Evolutionary conservation across 2,113 vertebrate species (phyloP), one percentile per base, ranked within the genome.

Genomic region (Notarius lentiginosus): DNA sequence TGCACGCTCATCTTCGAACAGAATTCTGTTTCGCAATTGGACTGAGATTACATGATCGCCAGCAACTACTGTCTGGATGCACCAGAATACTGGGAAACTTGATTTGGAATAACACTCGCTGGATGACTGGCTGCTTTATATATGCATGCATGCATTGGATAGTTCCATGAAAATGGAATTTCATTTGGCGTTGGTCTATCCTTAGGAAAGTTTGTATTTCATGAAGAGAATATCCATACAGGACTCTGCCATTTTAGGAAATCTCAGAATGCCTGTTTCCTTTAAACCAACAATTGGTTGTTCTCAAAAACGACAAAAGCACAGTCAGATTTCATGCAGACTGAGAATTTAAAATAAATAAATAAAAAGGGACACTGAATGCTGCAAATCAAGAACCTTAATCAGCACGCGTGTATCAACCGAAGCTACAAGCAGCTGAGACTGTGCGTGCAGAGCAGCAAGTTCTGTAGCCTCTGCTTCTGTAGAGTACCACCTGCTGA

Each of bases 401-500:
- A 87, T 84, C 86, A 87, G 86, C 49, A 56, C 41, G 58, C 79
- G 81, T 87, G 86, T 56, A 76, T 63, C 81, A 84, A 87, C 77
- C 80, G 20, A 55, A 83, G 80, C 72, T 53, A 6, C 41, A 30
- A 87, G 66, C 85, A 84, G 66, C 55, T 0, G 65, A 60, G 76
- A 49, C 65, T 58, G 15, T 61, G 60, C 49, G 60, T 73, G 66
- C 66, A 56, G 63, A 41, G 55, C 41, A 34, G 53, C 5, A 49
- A 30, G 58, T 80, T 81, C 82, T 47, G 49, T 24, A 81, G 61
- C 77, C 88, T 85, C 12, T 77, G 86, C 89, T 91, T 83, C 81
- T 75, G 53, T 84, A 91, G 89, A 86, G 84, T 77, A 87, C 93
- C 91, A 91, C 93, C 93, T 83, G 92, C 94, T 94, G 95, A 95